phyloP scores from a whole-genome alignment of 2,113 vertebrate genomes.

The Etheostoma spectabile region DNA sequence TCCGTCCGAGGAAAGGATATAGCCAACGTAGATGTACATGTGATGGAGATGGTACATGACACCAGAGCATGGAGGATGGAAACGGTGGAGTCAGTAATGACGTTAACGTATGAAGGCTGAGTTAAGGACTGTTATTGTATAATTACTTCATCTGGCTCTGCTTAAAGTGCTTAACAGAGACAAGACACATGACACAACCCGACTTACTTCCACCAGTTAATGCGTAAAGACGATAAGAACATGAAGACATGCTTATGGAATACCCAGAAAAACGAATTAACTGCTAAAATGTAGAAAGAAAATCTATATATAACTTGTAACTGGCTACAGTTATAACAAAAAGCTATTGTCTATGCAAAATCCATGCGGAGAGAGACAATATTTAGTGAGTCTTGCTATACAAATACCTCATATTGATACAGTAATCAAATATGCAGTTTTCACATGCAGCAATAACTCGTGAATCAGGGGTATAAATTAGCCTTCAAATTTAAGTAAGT shows the following conservation, averaged over 20 bases:
- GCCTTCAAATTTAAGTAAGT: neutral
- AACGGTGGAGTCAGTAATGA: constrained; percentile 46
- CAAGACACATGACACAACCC: neutral
- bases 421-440: neutral
- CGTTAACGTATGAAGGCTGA: constrained; percentile 29
- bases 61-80: constrained; percentile 15
- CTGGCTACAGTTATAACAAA: neutral
- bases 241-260: neutral
- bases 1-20: constrained; percentile 12
- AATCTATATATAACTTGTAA: neutral
- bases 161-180: constrained; percentile 16
- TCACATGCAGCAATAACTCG: neutral
- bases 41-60: constrained; percentile 12
- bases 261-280: neutral
- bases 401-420: neutral
- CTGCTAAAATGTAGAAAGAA: too few species aligned
- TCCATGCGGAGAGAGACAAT: neutral
- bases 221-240: neutral
- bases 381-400: neutral
- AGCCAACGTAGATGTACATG: constrained; percentile 5
- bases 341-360: neutral
- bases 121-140: neutral
- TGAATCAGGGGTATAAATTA: neutral
- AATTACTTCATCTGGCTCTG: constrained; percentile 30
- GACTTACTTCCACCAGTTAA: neutral